Evolutionary conservation across 1,140 invertebrate genomes (phyloP).

Genomic region (Archegozetes longisetosus): DNA sequence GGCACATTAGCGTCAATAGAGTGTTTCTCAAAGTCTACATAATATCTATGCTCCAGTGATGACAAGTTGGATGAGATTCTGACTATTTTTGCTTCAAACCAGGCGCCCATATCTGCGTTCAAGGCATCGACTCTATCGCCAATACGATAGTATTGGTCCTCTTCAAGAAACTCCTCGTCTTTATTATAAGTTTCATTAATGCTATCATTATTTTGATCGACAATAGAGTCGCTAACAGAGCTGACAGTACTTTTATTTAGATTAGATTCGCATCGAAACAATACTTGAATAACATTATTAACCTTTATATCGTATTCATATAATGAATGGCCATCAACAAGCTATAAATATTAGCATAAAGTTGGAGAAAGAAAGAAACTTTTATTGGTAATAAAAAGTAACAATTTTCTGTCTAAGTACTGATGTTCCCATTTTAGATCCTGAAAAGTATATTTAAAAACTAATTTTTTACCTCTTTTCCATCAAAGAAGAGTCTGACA

Average conservation of each 20-base stretch:
- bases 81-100: slow-evolving; percentile 35
- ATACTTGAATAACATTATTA: slow-evolving; percentile 60
- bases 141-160: slow-evolving; percentile 28
- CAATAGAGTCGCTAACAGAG: no score
- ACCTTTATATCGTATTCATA: slow-evolving; percentile 60
- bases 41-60: not conserved
- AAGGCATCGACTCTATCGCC: slow-evolving; percentile 54
- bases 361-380: not conserved
- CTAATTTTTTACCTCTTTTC: slow-evolving; percentile 1
- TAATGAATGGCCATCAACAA: slow-evolving; percentile 53
- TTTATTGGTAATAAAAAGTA: not conserved
- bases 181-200: slow-evolving; percentile 14
- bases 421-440: no score
- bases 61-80: slow-evolving; percentile 23
- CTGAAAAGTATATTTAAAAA: no score
- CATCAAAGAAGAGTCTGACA: slow-evolving; percentile 4
- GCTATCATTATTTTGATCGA: slow-evolving; percentile 18
- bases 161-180: slow-evolving; percentile 21
- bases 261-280: slow-evolving; percentile 31
- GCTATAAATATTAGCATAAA: slow-evolving; percentile 29
- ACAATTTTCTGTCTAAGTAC: no score
- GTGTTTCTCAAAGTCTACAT: not conserved
- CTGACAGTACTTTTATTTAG: slow-evolving; percentile 21
- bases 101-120: slow-evolving; percentile 32
- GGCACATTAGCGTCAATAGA: not conserved